Base-by-base conservation (phyloP, 1,140 invertebrate species). In the Aphaenogaster floridana region DNA sequence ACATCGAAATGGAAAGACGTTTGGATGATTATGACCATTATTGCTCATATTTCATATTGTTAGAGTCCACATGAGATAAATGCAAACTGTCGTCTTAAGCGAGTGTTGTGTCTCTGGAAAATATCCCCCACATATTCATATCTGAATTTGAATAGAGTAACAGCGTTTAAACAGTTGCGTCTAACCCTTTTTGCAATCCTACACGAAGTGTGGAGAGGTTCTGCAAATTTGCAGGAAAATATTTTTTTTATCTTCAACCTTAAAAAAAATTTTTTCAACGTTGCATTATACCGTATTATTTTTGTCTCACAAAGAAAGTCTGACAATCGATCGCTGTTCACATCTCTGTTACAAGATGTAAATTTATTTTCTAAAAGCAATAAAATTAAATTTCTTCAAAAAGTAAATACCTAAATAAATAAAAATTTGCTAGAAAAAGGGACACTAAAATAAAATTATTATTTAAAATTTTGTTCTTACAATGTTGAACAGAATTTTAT, bases 81-180 rank as follows among this genome's bases (percentile, higher is more conserved):
- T 21, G 17, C 17, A 61, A 61, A 17, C 6, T 8, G 15, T 17
- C 11, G 3, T 28, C 4, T 63, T 48, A 6, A 28, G n/a, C 6
- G 34, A 11, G 36, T 15, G 1, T 45, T 21, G 54, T n/a, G 2
- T 34, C 0, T 13, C 34, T 63, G 8, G 5, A 17, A 72, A 36
- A 21, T 28, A 9, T 45, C 7, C 9, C 11, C 39, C 1, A 15
- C 42, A 50, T n/a, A 15, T 42, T 66, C n/a, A 28, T 54, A 68
- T 34, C 63, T 80, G 88, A 86, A 87, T 86, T 84, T 88, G 86
- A 68, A 64, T 64, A 74, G 34, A 87, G 4, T 48, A 92, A 84
- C 76, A 78, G 57, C 90, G 92, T 94, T 94, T 93, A 92, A 94
- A 94, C 93, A 94, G 93, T 93, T 94, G 93, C 89, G 63, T 74